A percentile compares a stretch with the other conserved stretches of the same genome.
These are phyloP conservation scores for Dromaius novaehollandiae DNA, from an alignment of 2,113 vertebrate genomes.

Conservation along the genomic window DNA sequence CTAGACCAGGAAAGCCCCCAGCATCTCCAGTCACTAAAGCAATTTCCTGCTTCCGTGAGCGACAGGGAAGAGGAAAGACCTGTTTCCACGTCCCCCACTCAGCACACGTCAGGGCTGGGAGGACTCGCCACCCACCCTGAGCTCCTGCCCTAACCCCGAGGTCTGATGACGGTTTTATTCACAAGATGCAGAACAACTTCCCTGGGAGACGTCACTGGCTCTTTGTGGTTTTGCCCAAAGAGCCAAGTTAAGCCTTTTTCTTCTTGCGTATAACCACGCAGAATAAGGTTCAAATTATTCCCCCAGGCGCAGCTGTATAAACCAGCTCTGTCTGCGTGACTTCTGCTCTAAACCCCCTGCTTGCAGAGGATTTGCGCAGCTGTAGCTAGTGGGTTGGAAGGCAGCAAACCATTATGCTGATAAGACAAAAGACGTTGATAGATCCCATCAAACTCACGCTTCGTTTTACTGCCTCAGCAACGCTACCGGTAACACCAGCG, in stretches of 20 bases:
- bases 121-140: neutral
- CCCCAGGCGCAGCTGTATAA: neutral
- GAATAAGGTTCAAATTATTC: neutral
- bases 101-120: neutral
- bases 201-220: neutral
- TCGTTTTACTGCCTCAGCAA: neutral
- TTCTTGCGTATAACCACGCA: neutral
- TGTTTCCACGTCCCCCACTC: accelerated
- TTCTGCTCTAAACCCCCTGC: neutral
- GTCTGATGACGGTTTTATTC: neutral
- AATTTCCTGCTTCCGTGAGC: neutral
- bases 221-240: neutral
- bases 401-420: neutral
- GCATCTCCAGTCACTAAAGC: neutral
- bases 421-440: neutral
- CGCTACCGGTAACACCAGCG: neutral
- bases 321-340: neutral
- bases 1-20: neutral
- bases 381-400: accelerated
- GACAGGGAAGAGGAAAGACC: neutral
- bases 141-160: neutral
- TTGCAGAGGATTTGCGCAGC: neutral
- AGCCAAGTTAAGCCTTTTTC: neutral
- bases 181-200: neutral
- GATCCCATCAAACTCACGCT: neutral